phyloP scores from a whole-genome alignment of 1,140 invertebrate genomes.

The Probaryconus sp. region DNA sequence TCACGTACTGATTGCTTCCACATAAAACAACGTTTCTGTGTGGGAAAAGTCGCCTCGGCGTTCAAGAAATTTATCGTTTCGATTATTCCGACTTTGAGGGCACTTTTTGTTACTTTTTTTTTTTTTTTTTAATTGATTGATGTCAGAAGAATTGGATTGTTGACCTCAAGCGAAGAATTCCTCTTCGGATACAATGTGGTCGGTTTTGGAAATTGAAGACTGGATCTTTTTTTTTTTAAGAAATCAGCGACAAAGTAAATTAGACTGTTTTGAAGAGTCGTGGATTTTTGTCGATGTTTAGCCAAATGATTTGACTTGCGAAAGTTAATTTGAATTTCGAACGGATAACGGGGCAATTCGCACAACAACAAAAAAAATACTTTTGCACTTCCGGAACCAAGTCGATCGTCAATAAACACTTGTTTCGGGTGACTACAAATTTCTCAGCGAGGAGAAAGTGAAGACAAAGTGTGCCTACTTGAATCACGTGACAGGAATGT shows the following conservation, averaged over 20 bases:
- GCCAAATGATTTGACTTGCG: no score
- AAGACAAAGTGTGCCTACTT: constrained; percentile 18
- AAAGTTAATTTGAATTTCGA: constrained; percentile 40
- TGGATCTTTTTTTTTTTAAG: no score
- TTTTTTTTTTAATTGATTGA: constrained; percentile 5
- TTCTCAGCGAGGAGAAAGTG: constrained; percentile 40
- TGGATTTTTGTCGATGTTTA: no score
- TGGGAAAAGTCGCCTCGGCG: constrained; percentile 48
- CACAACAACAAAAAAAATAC: background rate
- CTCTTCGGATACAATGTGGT: no score
- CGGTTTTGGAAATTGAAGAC: no score
- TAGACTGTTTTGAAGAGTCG: no score
- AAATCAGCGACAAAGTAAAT: no score
- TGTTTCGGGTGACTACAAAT: constrained; percentile 25
- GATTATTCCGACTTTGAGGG: constrained; percentile 54
- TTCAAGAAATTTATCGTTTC: constrained; percentile 56
- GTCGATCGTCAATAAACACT: constrained; percentile 45
- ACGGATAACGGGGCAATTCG: constrained; percentile 15
- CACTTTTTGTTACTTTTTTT: constrained; percentile 22
- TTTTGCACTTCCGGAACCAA: constrained; percentile 40
- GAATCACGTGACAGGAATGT: constrained; percentile 22
- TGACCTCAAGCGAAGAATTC: no score
- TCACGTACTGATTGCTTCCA: constrained; percentile 61
- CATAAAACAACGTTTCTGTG: constrained; percentile 58
- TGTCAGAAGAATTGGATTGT: background rate